Percentiles rank a stretch among this genome's conserved stretches.
Evolutionary conservation across 2,797 vertebrate species (phyloP).

Genomic region (Alcedo quadribrachys): DNA sequence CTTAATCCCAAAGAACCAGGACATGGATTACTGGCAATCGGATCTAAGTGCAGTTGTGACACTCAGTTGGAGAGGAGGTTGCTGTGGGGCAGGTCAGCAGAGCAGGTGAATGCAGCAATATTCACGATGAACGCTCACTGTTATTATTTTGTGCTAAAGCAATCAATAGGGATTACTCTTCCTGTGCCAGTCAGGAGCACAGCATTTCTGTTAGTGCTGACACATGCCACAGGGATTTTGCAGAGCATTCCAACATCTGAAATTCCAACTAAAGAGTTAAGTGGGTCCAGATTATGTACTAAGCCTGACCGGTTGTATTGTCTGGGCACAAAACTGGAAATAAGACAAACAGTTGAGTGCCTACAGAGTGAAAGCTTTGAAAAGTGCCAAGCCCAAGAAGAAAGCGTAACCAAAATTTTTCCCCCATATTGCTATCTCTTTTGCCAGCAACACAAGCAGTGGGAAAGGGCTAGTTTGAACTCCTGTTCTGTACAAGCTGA

Average conservation of each 20-base stretch:
- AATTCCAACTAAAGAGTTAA: not conserved
- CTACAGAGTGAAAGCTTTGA: not conserved
- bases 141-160: not conserved
- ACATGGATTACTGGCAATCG: not conserved
- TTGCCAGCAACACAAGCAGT: not conserved
- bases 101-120: not conserved
- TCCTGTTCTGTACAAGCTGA: not conserved
- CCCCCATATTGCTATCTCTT: not conserved
- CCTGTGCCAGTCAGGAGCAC: not conserved
- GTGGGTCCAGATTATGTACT: not conserved
- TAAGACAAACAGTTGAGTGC: accelerated
- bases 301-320: not conserved
- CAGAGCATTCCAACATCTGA: not conserved
- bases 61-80: not conserved
- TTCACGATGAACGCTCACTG: accelerated
- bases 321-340: not conserved
- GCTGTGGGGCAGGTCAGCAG: not conserved
- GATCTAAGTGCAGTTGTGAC: not conserved
- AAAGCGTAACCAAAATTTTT: not conserved
- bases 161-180: not conserved
- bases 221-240: not conserved
- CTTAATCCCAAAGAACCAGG: not conserved
- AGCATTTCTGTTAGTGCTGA: not conserved
- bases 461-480: not conserved
- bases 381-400: not conserved